A percentile compares a stretch with the other conserved stretches of the same genome.
These are phyloP conservation scores for Microctonus aethiopoides DNA, from an alignment of 2,888 invertebrate genomes.

Conservation along the genomic window DNA sequence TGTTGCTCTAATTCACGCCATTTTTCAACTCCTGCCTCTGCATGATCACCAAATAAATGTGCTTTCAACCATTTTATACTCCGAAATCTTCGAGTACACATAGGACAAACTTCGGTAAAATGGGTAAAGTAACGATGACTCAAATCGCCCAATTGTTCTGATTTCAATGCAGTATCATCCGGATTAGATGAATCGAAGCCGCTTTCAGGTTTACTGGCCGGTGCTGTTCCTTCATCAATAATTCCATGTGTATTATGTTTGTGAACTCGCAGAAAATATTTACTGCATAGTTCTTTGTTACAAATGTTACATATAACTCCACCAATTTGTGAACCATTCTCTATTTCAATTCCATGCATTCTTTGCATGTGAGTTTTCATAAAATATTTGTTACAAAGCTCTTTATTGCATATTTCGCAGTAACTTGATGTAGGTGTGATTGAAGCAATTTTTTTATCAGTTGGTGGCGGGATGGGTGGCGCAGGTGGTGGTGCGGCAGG, in stretches of 20 bases:
- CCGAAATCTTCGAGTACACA: slow-evolving; percentile 88
- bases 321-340: slow-evolving; percentile 91
- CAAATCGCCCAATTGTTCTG: slow-evolving; percentile 71
- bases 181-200: slow-evolving; percentile 53
- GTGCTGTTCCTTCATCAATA: slow-evolving; percentile 79
- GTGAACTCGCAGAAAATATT: slow-evolving; percentile 96
- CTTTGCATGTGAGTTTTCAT: slow-evolving; percentile 99
- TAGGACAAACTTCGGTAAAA: slow-evolving; percentile 82
- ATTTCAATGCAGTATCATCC: slow-evolving; percentile 69
- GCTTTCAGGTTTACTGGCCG: slow-evolving; percentile 55
- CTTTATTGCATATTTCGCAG: slow-evolving; percentile 98
- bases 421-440: slow-evolving; percentile 84
- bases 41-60: slow-evolving; percentile 88
- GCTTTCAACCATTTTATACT: slow-evolving; percentile 90
- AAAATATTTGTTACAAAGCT: slow-evolving; percentile 99
- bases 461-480: slow-evolving; percentile 50
- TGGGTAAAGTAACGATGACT: slow-evolving; percentile 75
- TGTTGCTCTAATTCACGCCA: slow-evolving; percentile 73
- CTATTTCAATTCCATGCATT: slow-evolving; percentile 96
- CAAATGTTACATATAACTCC: slow-evolving; percentile 97
- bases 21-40: slow-evolving; percentile 74
- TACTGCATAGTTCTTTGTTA: slow-evolving; percentile 97
- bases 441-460: slow-evolving; percentile 72
- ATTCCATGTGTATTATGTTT: slow-evolving; percentile 98
- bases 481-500: slow-evolving; percentile 33